A percentile compares a stretch with the other conserved stretches of the same genome.
phyloP scores from a whole-genome alignment of 2,113 vertebrate species.

The Nyctibius bracteatus region DNA sequence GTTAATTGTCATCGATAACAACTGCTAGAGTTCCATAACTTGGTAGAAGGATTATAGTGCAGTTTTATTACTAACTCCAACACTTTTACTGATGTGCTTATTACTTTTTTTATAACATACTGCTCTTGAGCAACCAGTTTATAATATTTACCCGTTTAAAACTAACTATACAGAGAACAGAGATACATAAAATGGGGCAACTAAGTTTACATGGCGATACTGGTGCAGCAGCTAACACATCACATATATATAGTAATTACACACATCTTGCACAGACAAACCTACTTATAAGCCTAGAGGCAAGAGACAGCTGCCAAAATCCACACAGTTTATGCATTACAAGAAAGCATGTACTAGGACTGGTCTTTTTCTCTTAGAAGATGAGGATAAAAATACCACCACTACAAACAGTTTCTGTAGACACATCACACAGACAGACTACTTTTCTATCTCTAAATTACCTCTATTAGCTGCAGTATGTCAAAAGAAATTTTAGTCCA shows the following conservation, averaged over 20 bases:
- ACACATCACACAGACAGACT: background rate
- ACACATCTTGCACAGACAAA: background rate
- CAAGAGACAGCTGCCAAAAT: slow-evolving; percentile 24
- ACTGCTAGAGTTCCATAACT: slow-evolving; percentile 20
- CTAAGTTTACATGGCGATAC: slow-evolving; percentile 1
- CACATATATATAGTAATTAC: background rate
- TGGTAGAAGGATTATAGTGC: slow-evolving; percentile 3
- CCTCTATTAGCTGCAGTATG: background rate
- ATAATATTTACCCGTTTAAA: slow-evolving; percentile 47
- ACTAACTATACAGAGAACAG: background rate
- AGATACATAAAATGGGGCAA: background rate
- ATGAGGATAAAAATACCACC: slow-evolving; percentile 25
- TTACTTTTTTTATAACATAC: slow-evolving; percentile 30
- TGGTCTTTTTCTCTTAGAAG: background rate
- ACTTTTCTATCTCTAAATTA: slow-evolving; percentile 12
- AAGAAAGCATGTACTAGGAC: background rate
- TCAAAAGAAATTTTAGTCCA: background rate
- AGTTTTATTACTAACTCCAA: slow-evolving; percentile 39
- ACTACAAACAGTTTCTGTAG: background rate
- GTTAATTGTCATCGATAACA: background rate
- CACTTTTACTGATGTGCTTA: slow-evolving; percentile 48
- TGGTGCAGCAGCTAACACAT: background rate
- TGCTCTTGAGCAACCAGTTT: slow-evolving; percentile 49
- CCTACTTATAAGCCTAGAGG: background rate
- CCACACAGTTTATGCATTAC: background rate